Evolutionary conservation across 1,140 invertebrate species (phyloP), one percentile per base, ranked within the genome.

Genomic region (Drosophila insularis): DNA sequence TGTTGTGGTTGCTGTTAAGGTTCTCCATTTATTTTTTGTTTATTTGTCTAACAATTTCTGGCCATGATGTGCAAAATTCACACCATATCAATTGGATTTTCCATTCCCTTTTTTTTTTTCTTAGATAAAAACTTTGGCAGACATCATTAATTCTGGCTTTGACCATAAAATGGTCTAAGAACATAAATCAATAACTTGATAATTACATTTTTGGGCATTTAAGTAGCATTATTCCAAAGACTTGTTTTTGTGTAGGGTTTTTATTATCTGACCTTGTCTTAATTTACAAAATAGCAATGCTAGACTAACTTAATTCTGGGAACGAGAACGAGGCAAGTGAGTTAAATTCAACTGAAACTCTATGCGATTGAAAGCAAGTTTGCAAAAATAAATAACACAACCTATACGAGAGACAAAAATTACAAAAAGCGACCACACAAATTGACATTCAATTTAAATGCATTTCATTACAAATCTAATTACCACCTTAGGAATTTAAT

Each of bases 281-380:
- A 58, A 56, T 56, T 46, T 17, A 19, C 1, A 11, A 23, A 32
- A 55, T 19, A n/a, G n/a, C 43, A 46, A 46, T 19, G 14, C 43
- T 14, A 60, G 46, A 74, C 40, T 55, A 14, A 19, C 19, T 59
- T 50, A 59, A 56, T 73, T 73, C 71, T 74, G 56, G 58, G 64
- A 74, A 62, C 35, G 71, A 64, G 65, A 68, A 74, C 56, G 19
- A 74, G 71, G 56, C 50, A 67, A 74, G 46, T 35, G 35, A 58
- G 32, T 8, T 21, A 37, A 65, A 37, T 56, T 11, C 7, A 50
- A 35, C n/a, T 10, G 17, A 62, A 68, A n/a, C n/a, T 35, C 14
- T 19, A 46, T 7, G 5, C 17, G 43, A 50, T 46, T 46, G 6
- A 46, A 50, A 50, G 2, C 43, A 10, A 50, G 17, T 11, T 50